phyloP scores from a whole-genome alignment of 2,888 invertebrate species.

The Tiliacea aurago region DNA sequence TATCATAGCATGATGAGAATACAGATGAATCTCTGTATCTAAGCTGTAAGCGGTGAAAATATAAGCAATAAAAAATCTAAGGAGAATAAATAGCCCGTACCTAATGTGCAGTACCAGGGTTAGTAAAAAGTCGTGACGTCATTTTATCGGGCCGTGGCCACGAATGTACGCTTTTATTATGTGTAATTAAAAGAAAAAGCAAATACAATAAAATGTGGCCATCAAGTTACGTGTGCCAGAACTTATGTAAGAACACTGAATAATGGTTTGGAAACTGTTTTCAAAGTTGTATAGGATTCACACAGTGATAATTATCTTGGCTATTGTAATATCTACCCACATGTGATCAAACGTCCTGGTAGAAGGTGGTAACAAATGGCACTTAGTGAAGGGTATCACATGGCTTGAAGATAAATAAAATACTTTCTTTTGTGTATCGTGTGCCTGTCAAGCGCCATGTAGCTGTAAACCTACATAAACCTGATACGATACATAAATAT shows the following conservation, averaged over 20 bases:
- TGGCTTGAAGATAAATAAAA: conserved; percentile 12
- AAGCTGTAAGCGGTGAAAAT: conserved; percentile 48
- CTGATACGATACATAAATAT: not conserved
- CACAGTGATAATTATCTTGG: conserved; percentile 65
- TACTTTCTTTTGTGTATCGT: conserved; percentile 31
- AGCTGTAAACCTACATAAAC: not conserved
- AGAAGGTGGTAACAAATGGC: conserved; percentile 38
- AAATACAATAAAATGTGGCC: conserved; percentile 55
- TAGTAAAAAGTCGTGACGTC: conserved; percentile 55
- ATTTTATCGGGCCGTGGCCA: conserved; percentile 51
- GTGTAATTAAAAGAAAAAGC: conserved; percentile 65
- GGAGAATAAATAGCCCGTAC: conserved; percentile 53
- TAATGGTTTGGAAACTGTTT: conserved; percentile 67
- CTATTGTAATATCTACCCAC: conserved; percentile 62
- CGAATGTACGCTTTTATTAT: conserved; percentile 60
- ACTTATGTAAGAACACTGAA: conserved; percentile 55
- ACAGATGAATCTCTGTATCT: conserved; percentile 49
- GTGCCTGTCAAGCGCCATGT: not conserved
- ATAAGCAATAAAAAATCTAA: conserved; percentile 47
- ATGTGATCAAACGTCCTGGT: conserved; percentile 40
- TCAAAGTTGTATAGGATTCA: conserved; percentile 67
- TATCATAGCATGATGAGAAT: conserved; percentile 55
- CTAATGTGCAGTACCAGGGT: conserved; percentile 46
- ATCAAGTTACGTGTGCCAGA: conserved; percentile 63
- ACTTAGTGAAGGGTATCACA: conserved; percentile 24